A percentile compares a stretch with the other conserved stretches of the same genome.
These are phyloP conservation scores for Drosophila phalerata DNA, from an alignment of 2,888 invertebrate species.

Conservation along the genomic window DNA sequence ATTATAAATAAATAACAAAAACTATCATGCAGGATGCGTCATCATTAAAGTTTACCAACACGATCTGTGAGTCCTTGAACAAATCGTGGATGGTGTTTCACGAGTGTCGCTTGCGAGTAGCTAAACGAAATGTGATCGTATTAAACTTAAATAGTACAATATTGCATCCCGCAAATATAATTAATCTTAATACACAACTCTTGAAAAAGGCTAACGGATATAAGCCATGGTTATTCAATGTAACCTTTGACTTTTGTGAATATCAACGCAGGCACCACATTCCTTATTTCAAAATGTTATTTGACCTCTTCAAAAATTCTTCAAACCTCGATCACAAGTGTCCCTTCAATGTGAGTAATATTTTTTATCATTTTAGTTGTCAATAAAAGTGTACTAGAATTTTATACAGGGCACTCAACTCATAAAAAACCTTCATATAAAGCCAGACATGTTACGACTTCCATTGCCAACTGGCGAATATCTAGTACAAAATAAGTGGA, in stretches of 20 bases:
- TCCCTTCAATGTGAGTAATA: constrained; percentile 11
- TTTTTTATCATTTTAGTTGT: not conserved
- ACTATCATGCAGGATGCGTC: constrained; percentile 3
- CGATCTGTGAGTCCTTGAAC: constrained; percentile 11
- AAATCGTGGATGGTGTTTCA: constrained; percentile 1
- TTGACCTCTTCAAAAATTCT: not conserved
- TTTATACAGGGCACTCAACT: not conserved
- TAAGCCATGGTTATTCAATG: constrained; percentile 17
- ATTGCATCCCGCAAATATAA: not conserved
- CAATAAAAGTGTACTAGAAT: not conserved
- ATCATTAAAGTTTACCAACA: constrained; percentile 8
- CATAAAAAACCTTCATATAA: constrained; percentile 3
- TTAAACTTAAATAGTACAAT: constrained; percentile 19
- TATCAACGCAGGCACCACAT: constrained; percentile 1
- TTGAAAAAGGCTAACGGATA: constrained; percentile 30
- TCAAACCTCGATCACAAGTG: constrained; percentile 19
- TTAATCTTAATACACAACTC: not conserved
- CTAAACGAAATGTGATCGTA: constrained; percentile 5
- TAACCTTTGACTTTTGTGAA: constrained; percentile 10
- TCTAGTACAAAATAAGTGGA: constrained; percentile 1
- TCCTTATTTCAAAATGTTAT: constrained; percentile 1
- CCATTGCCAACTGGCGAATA: constrained; percentile 10
- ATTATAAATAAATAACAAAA: not conserved
- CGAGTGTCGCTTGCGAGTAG: constrained; percentile 26
- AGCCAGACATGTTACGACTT: not conserved